Base-by-base conservation (phyloP, 2,797 vertebrate species). In the Ispidina picta region DNA sequence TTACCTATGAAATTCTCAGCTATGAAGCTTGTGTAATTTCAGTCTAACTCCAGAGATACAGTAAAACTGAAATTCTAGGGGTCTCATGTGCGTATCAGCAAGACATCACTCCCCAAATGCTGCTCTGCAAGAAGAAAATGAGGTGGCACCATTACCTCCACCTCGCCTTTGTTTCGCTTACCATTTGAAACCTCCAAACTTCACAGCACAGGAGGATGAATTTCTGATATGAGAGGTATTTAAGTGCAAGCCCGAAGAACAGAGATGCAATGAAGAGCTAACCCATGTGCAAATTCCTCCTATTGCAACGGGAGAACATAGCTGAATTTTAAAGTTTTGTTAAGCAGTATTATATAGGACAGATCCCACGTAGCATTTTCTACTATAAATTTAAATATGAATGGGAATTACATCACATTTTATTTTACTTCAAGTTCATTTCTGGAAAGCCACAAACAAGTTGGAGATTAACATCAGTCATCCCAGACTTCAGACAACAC, bases 381-480 rank as follows among this genome's bases (percentile, higher is more conserved):
- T 59, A 92, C 75, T 82, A 86, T 25, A 69, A 90, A 90, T 89
- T 77, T 74, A 82, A 93, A 95, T 75, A 93, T 69, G 87, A 96
- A 94, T 75, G 70, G 89, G 62, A 94, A 94, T 93, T 87, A 89
- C 41, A 96, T 77, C 73, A 91, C 81, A 83, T 93, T 95, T 95
- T 93, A 88, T 94, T 95, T 82, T 80, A 89, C 83, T 96, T 96
- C 76, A 65, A 89, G 88, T 92, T 96, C 90, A 95, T 94, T 97
- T 97, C 80, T 96, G 94, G 94, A 96, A 96, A 96, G 92, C 87
- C 84, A 96, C 88, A 93, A 97, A 96, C 78, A 96, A 96, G 88
- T 8, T 83, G 71, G 92, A 97, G 96, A 97, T 96, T 97, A 97
- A 82, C 90, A 97, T 96, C 96, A 96, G 94, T 90, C 81, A 68